phyloP scores from a whole-genome alignment of 2,797 vertebrate species.

The Rhinoraja longicauda region DNA sequence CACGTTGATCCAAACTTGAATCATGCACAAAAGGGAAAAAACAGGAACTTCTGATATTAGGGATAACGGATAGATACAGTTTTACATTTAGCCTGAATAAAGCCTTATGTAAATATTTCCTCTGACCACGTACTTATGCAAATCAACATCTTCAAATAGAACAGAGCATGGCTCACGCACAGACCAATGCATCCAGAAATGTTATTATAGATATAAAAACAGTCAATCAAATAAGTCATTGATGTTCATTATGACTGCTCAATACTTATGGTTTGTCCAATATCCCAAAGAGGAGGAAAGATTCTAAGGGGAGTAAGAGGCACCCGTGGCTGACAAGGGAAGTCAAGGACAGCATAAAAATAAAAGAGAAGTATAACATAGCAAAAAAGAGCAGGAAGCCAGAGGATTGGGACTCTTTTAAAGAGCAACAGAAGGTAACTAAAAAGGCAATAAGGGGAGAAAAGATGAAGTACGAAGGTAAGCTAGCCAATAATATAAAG shows the following conservation, averaged over 20 bases:
- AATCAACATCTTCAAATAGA: conserved; percentile 3
- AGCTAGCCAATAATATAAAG: too few species aligned
- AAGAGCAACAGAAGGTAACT: too few species aligned
- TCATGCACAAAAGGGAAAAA: not conserved
- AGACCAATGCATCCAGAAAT: not conserved
- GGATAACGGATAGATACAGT: too few species aligned
- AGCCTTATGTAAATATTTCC: conserved; percentile 10
- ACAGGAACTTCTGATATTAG: not conserved
- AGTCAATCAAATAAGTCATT: not conserved
- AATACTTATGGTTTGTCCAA: not conserved
- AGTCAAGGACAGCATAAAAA: too few species aligned
- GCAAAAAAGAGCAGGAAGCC: too few species aligned
- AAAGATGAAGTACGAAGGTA: too few species aligned
- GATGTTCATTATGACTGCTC: not conserved
- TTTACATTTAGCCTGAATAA: conserved; percentile 5
- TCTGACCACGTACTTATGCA: not conserved
- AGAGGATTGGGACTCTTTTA: too few species aligned
- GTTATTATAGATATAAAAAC: not conserved
- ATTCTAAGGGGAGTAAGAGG: too few species aligned
- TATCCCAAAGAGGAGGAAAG: too few species aligned
- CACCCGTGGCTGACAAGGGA: too few species aligned
- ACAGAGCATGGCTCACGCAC: not conserved
- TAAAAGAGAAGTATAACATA: too few species aligned
- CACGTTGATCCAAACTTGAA: conserved; percentile 47
- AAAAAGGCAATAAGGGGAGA: too few species aligned